phyloP scores from a whole-genome alignment of 2,113 vertebrate genomes.

The Brienomyrus brachyistius region DNA sequence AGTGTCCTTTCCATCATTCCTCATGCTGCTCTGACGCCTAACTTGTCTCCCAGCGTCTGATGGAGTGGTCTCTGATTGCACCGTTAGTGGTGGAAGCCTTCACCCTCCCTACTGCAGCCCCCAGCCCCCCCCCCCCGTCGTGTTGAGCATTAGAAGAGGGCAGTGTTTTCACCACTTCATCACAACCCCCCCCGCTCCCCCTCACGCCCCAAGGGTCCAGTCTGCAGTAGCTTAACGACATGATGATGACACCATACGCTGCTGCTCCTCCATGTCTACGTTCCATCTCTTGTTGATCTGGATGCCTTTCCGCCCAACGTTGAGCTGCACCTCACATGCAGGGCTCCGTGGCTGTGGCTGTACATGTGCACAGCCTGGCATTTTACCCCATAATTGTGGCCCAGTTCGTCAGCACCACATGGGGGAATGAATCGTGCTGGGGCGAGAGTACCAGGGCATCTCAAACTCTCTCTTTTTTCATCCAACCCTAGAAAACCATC shows the following conservation, averaged over 20 bases:
- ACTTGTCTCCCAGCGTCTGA: conserved; percentile 49
- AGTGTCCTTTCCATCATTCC: background rate
- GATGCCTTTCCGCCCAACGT: background rate
- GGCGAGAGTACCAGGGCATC: background rate
- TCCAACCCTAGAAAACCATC: background rate
- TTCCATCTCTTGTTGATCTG: background rate
- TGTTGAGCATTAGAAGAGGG: conserved; percentile 77
- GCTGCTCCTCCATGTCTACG: background rate
- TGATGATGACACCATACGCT: background rate
- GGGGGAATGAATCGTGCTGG: background rate
- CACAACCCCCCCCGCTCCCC: conserved; percentile 39
- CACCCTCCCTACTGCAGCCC: conserved; percentile 67
- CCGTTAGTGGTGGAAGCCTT: conserved; percentile 68
- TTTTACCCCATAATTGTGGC: background rate
- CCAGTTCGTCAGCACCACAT: background rate
- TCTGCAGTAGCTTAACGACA: background rate
- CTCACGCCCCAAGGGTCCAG: background rate
- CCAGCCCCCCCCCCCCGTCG: conserved; percentile 52
- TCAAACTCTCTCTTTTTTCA: background rate
- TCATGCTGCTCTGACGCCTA: background rate
- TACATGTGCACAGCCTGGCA: background rate
- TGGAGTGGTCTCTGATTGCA: conserved; percentile 79
- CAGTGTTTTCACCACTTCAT: conserved; percentile 71
- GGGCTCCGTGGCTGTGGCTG: background rate
- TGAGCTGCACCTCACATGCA: background rate